Conservation (phyloP, 2,888 invertebrate genomes). For the Amphimallon solstitiale region DNA sequence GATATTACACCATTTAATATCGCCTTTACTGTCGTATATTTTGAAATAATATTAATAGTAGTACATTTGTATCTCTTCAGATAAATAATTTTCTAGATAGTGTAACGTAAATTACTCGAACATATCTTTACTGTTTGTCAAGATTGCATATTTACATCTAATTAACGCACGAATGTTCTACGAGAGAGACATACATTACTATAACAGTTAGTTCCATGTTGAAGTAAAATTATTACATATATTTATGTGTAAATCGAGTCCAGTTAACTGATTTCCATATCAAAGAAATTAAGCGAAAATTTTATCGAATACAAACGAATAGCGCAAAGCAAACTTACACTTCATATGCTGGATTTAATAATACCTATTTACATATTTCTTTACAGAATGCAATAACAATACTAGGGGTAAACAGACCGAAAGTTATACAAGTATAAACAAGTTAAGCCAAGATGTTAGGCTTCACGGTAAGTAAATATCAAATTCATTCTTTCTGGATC, state of each 20-base stretch:
- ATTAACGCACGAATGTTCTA: no score
- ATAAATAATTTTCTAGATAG: neutral
- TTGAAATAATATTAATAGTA: neutral
- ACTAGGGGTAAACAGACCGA: conserved; percentile 33
- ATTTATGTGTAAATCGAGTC: neutral
- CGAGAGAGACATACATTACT: neutral
- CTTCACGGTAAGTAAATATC: conserved; percentile 45
- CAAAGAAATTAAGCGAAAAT: no score
- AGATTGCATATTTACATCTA: neutral
- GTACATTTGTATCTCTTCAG: neutral
- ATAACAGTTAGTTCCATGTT: neutral
- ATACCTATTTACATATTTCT: neutral
- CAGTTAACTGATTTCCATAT: no score
- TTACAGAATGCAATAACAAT: conserved; percentile 30
- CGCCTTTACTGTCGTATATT: neutral
- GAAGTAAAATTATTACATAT: neutral
- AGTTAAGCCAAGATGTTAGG: conserved; percentile 44
- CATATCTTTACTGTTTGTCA: neutral
- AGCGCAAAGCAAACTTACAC: no score
- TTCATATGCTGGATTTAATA: no score
- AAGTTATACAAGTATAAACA: conserved; percentile 35
- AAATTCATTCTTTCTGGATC: conserved; percentile 2
- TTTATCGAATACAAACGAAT: no score
- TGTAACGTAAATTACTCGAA: neutral
- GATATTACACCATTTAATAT: neutral